phyloP scores from a whole-genome alignment of 2,797 vertebrate species.

The Apogon talboti region DNA sequence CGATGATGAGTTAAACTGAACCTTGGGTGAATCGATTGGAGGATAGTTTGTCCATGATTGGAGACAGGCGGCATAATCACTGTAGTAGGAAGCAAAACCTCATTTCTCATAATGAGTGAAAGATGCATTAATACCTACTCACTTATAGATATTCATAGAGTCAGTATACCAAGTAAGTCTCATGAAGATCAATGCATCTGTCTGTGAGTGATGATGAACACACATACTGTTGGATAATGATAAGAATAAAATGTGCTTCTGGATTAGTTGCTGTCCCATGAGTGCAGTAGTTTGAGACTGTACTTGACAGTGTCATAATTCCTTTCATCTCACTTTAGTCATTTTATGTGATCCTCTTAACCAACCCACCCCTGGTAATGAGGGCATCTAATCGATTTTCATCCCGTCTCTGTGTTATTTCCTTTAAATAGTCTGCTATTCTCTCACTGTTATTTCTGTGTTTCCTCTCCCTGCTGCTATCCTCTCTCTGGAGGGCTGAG shows the following conservation, averaged over 20 bases:
- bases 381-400: conserved; percentile 55
- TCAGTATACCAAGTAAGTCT: no score
- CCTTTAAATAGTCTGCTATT: conserved; percentile 27
- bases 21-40: no score
- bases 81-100: no score
- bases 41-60: no score
- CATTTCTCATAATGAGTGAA: no score
- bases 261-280: conserved; percentile 3
- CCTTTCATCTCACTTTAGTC: conserved; percentile 50
- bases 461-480: conserved; percentile 10
- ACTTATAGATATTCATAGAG: no score
- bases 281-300: conserved; percentile 10
- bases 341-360: conserved; percentile 58
- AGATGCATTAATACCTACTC: no score
- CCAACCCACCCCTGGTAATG: conserved; percentile 32
- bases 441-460: conserved; percentile 3
- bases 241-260: background rate
- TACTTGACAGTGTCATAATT: conserved; percentile 24
- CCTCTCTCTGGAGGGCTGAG: conserved; percentile 28
- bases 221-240: background rate
- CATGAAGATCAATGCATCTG: no score
- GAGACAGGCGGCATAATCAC: no score
- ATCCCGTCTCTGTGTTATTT: conserved; percentile 32
- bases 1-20: no score
- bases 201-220: background rate